Conservation (phyloP, 2,797 vertebrate genomes). For the Sebastes reedi region DNA sequence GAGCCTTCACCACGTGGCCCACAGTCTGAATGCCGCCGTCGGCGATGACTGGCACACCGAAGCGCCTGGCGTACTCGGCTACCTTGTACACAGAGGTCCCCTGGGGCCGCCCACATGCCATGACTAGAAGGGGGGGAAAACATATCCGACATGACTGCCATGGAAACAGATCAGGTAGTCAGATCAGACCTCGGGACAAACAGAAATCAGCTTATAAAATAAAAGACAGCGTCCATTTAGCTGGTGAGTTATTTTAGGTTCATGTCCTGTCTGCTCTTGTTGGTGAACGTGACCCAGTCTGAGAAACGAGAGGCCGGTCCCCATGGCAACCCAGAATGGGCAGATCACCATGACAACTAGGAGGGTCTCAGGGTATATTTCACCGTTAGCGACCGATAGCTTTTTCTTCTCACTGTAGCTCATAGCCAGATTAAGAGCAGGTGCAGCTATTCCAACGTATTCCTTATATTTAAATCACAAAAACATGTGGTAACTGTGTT, state of each 20-base stretch:
- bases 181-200: background rate
- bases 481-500: background rate
- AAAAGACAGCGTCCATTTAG: background rate
- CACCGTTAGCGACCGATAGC: conserved; percentile 20
- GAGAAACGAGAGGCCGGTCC: conserved; percentile 38
- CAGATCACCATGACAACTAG: conserved; percentile 73
- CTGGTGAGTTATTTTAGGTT: background rate
- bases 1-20: conserved; percentile 93
- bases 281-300: conserved; percentile 32
- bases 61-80: conserved; percentile 93
- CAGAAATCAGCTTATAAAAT: background rate
- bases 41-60: conserved; percentile 92
- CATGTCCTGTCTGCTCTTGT: background rate
- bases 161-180: background rate
- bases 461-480: background rate
- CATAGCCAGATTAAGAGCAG: background rate
- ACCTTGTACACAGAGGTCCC: conserved; percentile 96
- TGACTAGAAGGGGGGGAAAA: conserved; percentile 78
- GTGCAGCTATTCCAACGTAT: background rate
- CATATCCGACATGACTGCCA: background rate
- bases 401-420: conserved; percentile 18
- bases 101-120: conserved; percentile 94
- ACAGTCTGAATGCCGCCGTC: conserved; percentile 95
- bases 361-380: conserved; percentile 44
- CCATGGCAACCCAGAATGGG: conserved; percentile 67